Evolutionary conservation across 2,113 vertebrate genomes (phyloP).

Genomic region (Chiloscyllium plagiosum): DNA sequence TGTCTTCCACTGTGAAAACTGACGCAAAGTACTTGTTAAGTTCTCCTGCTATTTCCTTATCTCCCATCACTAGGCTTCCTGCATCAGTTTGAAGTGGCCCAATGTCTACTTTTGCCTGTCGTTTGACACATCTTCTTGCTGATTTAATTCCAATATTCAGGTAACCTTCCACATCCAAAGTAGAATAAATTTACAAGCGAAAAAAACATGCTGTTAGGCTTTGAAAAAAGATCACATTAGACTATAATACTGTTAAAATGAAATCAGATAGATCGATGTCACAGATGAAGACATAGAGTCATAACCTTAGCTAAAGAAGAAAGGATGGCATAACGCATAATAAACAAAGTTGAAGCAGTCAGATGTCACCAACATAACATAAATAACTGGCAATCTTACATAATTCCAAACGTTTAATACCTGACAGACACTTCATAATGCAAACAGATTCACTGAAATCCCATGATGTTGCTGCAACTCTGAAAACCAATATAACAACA

Average conservation of each 20-base stretch:
- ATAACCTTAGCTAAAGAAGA: not conserved
- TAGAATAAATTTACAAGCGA: not conserved
- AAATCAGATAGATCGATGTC: slow-evolving; percentile 2
- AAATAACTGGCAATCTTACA: not conserved
- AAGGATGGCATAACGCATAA: not conserved
- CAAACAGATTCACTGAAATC: not conserved
- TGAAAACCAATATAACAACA: not conserved
- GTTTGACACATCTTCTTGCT: not conserved
- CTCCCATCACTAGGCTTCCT: no score
- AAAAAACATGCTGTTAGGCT: not conserved
- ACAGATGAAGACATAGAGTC: not conserved
- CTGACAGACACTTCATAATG: not conserved
- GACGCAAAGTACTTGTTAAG: no score
- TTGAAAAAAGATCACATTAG: not conserved
- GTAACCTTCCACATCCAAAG: not conserved
- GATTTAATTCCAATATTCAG: slow-evolving; percentile 20
- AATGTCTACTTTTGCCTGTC: no score
- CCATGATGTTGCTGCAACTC: not conserved
- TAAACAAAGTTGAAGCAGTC: not conserved
- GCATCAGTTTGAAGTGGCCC: no score
- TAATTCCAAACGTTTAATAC: not conserved
- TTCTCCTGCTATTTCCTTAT: no score
- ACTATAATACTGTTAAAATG: not conserved
- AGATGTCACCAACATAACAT: not conserved
- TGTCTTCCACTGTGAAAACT: no score